These are phyloP conservation scores for Helleia helle DNA, from an alignment of 2,888 invertebrate species.

Conservation along the genomic window DNA sequence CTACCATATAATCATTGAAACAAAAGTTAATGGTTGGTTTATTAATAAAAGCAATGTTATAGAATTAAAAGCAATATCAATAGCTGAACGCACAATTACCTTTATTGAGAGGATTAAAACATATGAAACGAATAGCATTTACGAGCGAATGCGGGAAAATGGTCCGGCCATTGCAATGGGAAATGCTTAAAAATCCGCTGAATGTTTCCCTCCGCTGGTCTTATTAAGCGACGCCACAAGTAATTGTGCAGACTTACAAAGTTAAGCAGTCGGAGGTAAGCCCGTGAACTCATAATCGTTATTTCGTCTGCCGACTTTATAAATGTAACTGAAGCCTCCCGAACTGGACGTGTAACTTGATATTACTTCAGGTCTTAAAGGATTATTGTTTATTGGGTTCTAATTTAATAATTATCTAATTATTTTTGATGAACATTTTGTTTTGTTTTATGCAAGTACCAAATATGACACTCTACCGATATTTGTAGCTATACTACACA, in stretches of 20 bases:
- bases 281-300: conserved; percentile 61
- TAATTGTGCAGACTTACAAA: conserved; percentile 67
- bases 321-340: conserved; percentile 47
- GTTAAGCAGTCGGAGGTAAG: conserved; percentile 60
- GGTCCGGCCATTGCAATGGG: conserved; percentile 26
- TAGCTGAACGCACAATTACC: conserved; percentile 55
- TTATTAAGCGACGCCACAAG: conserved; percentile 59
- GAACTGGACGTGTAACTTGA: conserved; percentile 21
- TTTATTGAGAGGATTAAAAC: conserved; percentile 60
- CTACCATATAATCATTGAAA: conserved; percentile 7
- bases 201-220: conserved; percentile 41
- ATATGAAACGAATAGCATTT: conserved; percentile 42
- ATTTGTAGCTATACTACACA: too few relatives aligned
- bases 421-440: too few relatives aligned
- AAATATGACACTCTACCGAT: too few relatives aligned
- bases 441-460: too few relatives aligned
- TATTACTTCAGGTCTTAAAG: neutral
- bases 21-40: conserved; percentile 11
- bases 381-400: too few relatives aligned
- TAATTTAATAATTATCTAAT: too few relatives aligned
- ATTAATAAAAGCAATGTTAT: conserved; percentile 34
- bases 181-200: conserved; percentile 51
- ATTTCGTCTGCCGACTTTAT: conserved; percentile 70
- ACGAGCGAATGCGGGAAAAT: conserved; percentile 24
- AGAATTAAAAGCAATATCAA: conserved; percentile 46